Evolutionary conservation across 2,888 invertebrate species (phyloP).

Genomic region (Desoria tigrina): DNA sequence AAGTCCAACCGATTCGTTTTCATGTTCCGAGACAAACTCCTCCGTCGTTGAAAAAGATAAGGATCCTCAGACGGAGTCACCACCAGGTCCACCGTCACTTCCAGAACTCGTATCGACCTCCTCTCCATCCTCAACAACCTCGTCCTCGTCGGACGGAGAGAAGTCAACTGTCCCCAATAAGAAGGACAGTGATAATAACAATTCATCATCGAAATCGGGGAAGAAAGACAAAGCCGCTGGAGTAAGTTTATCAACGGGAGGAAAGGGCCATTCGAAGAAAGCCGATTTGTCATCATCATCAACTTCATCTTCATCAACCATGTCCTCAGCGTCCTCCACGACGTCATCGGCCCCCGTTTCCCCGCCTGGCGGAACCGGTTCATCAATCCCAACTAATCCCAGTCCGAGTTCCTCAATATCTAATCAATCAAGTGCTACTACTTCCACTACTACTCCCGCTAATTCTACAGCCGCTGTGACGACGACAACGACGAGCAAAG

Average conservation of each 20-base stretch:
- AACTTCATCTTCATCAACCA: slow-evolving; percentile 17
- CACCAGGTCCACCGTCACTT: background rate
- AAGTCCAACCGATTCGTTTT: background rate
- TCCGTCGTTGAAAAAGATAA: too few species aligned
- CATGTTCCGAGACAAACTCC: slow-evolving; percentile 3
- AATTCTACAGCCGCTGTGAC: background rate
- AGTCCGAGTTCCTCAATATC: too few species aligned
- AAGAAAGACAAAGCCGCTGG: slow-evolving; percentile 1
- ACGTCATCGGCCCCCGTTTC: slow-evolving; percentile 29
- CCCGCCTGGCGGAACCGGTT: slow-evolving; percentile 22
- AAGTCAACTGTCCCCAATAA: slow-evolving; percentile 12
- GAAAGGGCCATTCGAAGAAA: background rate
- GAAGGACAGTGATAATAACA: slow-evolving; percentile 23
- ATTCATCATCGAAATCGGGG: slow-evolving; percentile 7
- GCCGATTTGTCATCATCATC: slow-evolving; percentile 8
- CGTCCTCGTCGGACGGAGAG: slow-evolving; percentile 20
- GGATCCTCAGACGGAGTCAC: too few species aligned
- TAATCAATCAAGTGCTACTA: background rate
- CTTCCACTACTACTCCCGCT: background rate
- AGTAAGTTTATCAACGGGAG: background rate
- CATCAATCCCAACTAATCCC: slow-evolving; percentile 5
- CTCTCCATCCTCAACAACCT: slow-evolving; percentile 14
- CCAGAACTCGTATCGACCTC: slow-evolving; percentile 3
- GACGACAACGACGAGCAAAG: too few species aligned
- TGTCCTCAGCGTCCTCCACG: slow-evolving; percentile 25